Evolutionary conservation across 2,113 vertebrate genomes (phyloP).

Genomic region (Phrynosoma blainvillii): DNA sequence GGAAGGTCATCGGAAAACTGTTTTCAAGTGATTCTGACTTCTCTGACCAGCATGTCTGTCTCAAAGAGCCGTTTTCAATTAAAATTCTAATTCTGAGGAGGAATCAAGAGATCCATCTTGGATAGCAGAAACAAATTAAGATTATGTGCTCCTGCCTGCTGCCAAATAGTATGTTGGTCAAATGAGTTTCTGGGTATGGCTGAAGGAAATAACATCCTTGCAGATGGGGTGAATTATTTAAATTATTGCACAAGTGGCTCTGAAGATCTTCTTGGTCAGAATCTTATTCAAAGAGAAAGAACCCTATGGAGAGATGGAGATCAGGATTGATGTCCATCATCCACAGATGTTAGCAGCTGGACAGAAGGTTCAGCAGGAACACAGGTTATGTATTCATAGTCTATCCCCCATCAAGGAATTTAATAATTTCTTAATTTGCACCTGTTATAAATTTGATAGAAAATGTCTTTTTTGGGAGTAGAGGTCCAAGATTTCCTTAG

Average conservation of each 20-base stretch:
- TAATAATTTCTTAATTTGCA: no score
- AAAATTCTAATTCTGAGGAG: conserved; percentile 36
- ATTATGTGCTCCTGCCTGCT: not conserved
- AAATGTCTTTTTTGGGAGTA: no score
- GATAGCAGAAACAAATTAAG: not conserved
- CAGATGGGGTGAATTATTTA: not conserved
- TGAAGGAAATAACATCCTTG: not conserved
- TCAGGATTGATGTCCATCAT: no score
- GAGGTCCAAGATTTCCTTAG: no score
- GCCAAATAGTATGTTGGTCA: not conserved
- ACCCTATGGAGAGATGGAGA: no score
- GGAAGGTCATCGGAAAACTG: no score
- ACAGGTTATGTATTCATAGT: no score
- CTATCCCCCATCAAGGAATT: no score
- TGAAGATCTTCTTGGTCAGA: not conserved
- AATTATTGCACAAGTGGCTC: not conserved
- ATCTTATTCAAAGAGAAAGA: not conserved
- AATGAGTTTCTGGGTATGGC: not conserved
- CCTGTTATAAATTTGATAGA: no score
- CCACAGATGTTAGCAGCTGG: no score
- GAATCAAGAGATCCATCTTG: not conserved
- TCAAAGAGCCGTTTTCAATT: conserved; percentile 24
- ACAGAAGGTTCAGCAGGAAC: no score
- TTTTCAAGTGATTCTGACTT: conserved; percentile 14
- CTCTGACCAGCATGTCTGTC: conserved; percentile 46